These are phyloP conservation scores for Chrysolina haemoptera DNA, from an alignment of 2,888 invertebrate genomes.

Conservation along the genomic window DNA sequence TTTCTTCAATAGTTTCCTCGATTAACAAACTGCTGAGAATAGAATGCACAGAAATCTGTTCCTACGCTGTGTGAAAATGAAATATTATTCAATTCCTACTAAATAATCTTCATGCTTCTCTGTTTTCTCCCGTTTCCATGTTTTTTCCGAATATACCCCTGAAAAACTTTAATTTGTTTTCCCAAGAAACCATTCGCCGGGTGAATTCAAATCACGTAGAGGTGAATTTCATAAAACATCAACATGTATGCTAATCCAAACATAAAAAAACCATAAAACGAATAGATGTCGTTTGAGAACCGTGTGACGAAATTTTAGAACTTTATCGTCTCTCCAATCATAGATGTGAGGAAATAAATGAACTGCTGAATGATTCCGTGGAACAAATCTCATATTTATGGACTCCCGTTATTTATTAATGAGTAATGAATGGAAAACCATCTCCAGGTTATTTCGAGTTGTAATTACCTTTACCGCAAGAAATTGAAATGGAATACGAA, in stretches of 20 bases:
- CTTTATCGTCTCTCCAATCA: neutral
- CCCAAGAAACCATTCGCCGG: neutral
- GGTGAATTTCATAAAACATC: conserved; percentile 1
- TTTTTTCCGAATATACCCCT: too few species aligned
- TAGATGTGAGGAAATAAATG: neutral
- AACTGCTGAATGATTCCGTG: conserved; percentile 1
- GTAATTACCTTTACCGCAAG: conserved; percentile 6
- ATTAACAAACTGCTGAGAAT: too few species aligned
- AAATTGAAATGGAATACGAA: neutral
- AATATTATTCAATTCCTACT: too few species aligned
- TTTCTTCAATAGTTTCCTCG: too few species aligned
- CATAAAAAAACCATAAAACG: neutral
- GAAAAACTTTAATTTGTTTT: neutral
- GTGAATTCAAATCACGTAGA: neutral
- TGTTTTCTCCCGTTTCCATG: too few species aligned
- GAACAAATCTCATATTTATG: neutral
- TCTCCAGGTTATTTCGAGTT: conserved; percentile 3
- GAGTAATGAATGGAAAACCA: neutral
- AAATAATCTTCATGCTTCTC: too few species aligned
- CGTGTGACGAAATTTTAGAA: neutral
- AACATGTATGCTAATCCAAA: conserved; percentile 4
- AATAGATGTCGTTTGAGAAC: neutral
- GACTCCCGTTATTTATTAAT: neutral
- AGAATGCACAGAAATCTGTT: too few species aligned
- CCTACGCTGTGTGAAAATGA: too few species aligned